Conservation (phyloP, 2,797 vertebrate species). For the Eulemur coronatus region DNA sequence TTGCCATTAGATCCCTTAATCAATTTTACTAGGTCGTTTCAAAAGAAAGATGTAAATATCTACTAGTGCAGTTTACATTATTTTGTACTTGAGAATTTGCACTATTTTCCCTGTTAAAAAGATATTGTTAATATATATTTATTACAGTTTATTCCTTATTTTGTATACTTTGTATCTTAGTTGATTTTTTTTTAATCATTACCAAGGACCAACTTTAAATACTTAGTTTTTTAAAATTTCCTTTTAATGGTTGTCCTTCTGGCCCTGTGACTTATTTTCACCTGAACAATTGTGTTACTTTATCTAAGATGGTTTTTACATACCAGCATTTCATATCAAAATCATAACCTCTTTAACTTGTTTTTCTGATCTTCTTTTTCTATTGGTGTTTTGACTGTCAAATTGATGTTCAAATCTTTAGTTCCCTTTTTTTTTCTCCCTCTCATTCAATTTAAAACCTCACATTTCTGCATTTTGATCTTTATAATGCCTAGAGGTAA, state of each 20-base stretch:
- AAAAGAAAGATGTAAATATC: background rate
- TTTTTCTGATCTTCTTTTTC: background rate
- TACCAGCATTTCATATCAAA: background rate
- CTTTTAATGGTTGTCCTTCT: background rate
- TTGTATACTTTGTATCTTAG: constrained; percentile 37
- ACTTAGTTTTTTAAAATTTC: constrained; percentile 48
- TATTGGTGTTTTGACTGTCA: background rate
- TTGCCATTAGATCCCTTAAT: constrained; percentile 4
- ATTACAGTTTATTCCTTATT: constrained; percentile 25
- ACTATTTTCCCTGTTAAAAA: constrained; percentile 27
- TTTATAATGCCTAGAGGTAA: background rate
- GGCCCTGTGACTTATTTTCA: constrained; percentile 11
- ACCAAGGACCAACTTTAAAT: background rate
- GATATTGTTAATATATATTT: background rate
- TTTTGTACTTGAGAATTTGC: constrained; percentile 25
- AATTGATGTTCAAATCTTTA: background rate
- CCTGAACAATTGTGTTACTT: background rate
- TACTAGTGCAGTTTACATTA: background rate
- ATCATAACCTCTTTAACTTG: background rate
- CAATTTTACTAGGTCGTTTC: background rate
- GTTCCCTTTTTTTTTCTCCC: background rate
- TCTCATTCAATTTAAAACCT: constrained; percentile 14
- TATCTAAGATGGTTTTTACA: constrained; percentile 23
- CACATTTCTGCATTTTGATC: constrained; percentile 3
- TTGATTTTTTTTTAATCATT: background rate